Conservation (phyloP, 2,888 invertebrate genomes). For the Trachelus tabidus region DNA sequence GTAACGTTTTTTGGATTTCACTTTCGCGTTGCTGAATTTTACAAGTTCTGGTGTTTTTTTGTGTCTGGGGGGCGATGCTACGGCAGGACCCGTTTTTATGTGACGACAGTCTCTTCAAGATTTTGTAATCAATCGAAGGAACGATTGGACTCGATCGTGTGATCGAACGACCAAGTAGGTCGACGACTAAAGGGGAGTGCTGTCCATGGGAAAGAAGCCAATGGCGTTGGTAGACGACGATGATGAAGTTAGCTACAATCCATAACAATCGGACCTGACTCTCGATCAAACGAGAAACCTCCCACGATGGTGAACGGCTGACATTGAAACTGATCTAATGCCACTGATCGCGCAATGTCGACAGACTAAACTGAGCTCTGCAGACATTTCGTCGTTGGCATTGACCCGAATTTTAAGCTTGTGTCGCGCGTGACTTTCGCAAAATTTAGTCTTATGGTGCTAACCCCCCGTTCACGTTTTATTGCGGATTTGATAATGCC, state of each 20-base stretch:
- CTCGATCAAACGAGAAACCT: background rate
- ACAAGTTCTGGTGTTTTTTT: no score
- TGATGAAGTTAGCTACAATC: background rate
- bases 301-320: constrained; percentile 15
- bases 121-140: no score
- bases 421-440: background rate
- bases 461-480: background rate
- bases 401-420: constrained; percentile 65
- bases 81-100: no score
- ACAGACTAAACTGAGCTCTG: constrained; percentile 35
- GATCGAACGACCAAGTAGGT: background rate
- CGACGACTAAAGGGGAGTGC: background rate
- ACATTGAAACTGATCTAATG: constrained; percentile 21
- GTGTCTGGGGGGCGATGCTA: no score
- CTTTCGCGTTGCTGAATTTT: no score
- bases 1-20: background rate
- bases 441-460: background rate
- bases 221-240: background rate
- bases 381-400: constrained; percentile 43
- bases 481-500: background rate
- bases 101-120: no score
- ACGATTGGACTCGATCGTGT: no score
- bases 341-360: constrained; percentile 19
- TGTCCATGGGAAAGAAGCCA: background rate
- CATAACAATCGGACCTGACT: background rate